Evolutionary conservation across 2,113 vertebrate genomes (phyloP).

Genomic region (Coptodon bakossiorum): DNA sequence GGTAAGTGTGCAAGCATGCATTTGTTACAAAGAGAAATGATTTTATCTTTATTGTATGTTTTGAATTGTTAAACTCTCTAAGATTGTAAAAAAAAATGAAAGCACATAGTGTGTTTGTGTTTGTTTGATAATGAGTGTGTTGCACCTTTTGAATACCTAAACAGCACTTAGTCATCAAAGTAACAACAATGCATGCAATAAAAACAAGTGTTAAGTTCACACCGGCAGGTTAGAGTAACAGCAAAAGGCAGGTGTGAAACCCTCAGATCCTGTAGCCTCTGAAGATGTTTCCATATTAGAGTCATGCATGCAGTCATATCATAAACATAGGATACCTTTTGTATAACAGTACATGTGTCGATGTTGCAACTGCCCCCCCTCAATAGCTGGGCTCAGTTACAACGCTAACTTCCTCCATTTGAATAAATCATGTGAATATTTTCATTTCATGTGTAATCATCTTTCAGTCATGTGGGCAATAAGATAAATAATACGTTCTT

Average conservation of each 20-base stretch:
- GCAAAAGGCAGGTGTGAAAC: background rate
- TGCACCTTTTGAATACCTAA: background rate
- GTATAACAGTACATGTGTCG: background rate
- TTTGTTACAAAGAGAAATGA: background rate
- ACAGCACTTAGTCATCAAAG: background rate
- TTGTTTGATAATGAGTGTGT: background rate
- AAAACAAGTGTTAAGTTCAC: background rate
- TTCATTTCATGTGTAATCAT: background rate
- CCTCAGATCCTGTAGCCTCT: background rate
- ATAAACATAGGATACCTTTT: background rate
- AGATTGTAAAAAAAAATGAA: background rate
- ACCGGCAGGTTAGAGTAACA: background rate
- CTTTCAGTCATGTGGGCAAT: background rate
- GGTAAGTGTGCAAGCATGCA: background rate
- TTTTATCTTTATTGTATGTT: background rate
- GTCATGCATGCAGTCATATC: background rate
- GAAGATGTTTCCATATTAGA: background rate
- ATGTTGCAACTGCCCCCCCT: background rate
- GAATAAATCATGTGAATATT: background rate
- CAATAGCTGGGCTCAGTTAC: background rate
- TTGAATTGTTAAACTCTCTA: background rate
- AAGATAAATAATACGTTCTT: background rate
- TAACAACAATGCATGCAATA: background rate
- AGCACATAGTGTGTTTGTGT: background rate
- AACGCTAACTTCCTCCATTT: background rate